Conservation (phyloP, 2,797 vertebrate genomes). For the Lithobates sylvaticus region DNA sequence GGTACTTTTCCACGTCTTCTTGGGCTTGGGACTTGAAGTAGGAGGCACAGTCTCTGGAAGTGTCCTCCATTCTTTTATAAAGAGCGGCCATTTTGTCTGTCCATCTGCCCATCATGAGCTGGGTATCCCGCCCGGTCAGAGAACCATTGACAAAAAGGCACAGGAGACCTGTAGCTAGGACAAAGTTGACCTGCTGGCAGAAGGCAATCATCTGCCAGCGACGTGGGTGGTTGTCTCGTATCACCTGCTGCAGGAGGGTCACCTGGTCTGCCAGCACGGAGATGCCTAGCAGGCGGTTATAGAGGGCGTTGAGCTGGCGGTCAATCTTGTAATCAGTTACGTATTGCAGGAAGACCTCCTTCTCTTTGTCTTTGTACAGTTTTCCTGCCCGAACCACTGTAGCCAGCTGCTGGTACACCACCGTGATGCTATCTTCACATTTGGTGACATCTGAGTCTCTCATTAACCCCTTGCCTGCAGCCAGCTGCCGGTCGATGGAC, state of each 20-base stretch:
- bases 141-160: constrained; percentile 76
- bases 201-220: constrained; percentile 76
- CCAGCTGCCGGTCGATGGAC: constrained; percentile 76
- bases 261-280: constrained; percentile 71
- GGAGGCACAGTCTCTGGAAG: constrained; percentile 69
- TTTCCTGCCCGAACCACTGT: constrained; percentile 70
- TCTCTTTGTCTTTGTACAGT: constrained; percentile 72
- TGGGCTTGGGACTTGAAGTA: constrained; percentile 78
- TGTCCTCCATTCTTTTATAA: constrained; percentile 76
- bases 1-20: constrained; percentile 70
- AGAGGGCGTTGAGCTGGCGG: constrained; percentile 75
- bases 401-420: constrained; percentile 77
- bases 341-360: constrained; percentile 74
- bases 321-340: constrained; percentile 75
- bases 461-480: constrained; percentile 68
- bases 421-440: constrained; percentile 76
- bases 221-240: constrained; percentile 72
- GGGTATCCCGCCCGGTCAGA: constrained; percentile 74
- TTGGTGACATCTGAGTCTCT: constrained; percentile 69
- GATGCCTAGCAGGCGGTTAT: constrained; percentile 74
- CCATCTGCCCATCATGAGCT: constrained; percentile 76
- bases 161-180: constrained; percentile 77
- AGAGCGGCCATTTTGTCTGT: constrained; percentile 74
- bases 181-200: constrained; percentile 79
- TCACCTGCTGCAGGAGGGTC: constrained; percentile 75